Evolutionary conservation across 2,113 vertebrate species (phyloP), one percentile per base, ranked within the genome.

Genomic region (Ciconia boyciana): DNA sequence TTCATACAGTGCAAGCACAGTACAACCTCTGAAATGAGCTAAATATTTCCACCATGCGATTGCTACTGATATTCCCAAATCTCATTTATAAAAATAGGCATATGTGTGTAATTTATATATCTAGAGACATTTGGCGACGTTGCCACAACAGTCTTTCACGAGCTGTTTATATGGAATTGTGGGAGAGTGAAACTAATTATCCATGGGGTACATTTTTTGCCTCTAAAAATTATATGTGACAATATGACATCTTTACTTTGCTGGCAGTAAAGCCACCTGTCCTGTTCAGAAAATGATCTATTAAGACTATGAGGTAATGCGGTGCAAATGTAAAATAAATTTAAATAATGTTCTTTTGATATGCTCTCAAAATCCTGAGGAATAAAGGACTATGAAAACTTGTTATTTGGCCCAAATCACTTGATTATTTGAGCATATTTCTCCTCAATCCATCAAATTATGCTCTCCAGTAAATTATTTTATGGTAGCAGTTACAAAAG

Each of bases 1-100:
- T 60, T 64, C 49, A 57, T 17, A 39, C 66, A 36, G 78, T 31
- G 54, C 74, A 71, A 91, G 43, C 31, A 55, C 26, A 64, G 51
- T 39, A 31, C 62, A 82, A n/a, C 89, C 61, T 75, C 79, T 85
- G 83, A 83, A 97, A 90, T 0, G 9, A 91, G 88, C 92, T 94
- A 68, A 81, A 54, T 84, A 90, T 93, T 91, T 58, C 89, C 80
- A 70, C 66, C n/a, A 11, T 65, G 69, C 6, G 10, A 89, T 80
- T 87, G 82, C 85, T 75, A 51, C 58, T 74, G 83, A 77, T 94
- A 92, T 89, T 94, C 95, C 81, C 90, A 94, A 94, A 94, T 74
- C 94, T 93, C 89, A 69, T 90, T 93, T 97, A 87, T 58, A 96
- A 95, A 96, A 97, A 97, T 95, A 96, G 84, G 44, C 83, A 86